Evolutionary conservation across 2,797 vertebrate species (phyloP).

Genomic region (Pogoniulus pusillus): DNA sequence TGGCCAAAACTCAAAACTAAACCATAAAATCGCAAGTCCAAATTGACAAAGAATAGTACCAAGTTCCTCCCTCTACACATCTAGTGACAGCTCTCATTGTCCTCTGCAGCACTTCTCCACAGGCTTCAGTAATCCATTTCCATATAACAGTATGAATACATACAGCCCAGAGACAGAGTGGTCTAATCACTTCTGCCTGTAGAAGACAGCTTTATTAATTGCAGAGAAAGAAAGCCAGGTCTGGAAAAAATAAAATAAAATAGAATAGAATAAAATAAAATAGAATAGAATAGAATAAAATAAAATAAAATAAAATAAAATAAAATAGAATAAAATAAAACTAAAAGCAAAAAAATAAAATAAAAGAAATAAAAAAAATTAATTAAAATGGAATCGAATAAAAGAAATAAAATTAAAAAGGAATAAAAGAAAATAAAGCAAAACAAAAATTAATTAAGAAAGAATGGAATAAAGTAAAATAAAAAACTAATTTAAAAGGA

Average conservation of each 20-base stretch:
- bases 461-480: too few relatives aligned
- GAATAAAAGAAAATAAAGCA: too few relatives aligned
- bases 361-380: neutral
- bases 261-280: too few relatives aligned
- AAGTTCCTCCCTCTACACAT: slow-evolving; percentile 7
- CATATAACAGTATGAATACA: slow-evolving; percentile 76
- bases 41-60: slow-evolving; percentile 6
- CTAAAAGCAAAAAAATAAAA: too few relatives aligned
- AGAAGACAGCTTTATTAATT: slow-evolving; percentile 83
- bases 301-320: too few relatives aligned
- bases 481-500: too few relatives aligned
- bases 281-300: too few relatives aligned
- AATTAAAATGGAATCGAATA: too few relatives aligned
- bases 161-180: slow-evolving; percentile 65
- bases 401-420: too few relatives aligned
- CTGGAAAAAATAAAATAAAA: neutral
- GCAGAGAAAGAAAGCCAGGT: neutral
- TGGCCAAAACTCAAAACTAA: slow-evolving; percentile 15
- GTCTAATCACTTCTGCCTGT: slow-evolving; percentile 66
- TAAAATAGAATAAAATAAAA: too few relatives aligned
- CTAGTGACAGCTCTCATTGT: slow-evolving; percentile 47
- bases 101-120: slow-evolving; percentile 73
- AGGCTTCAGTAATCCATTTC: slow-evolving; percentile 79
- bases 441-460: too few relatives aligned
- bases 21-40: slow-evolving; percentile 35